Conservation (phyloP, 2,888 invertebrate species). For the Bombylius major region DNA sequence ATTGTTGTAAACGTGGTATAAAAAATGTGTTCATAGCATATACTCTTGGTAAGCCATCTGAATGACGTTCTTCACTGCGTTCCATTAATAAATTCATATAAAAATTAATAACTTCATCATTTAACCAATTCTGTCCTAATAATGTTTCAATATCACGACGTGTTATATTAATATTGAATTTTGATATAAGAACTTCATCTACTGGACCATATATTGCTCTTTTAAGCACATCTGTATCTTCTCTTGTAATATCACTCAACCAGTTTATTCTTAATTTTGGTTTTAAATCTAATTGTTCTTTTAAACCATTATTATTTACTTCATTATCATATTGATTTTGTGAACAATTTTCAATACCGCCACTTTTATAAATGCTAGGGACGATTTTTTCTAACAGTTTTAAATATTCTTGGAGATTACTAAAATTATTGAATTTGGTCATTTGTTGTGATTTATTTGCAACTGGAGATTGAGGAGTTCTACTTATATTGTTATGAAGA, state of each 20-base stretch:
- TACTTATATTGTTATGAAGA: background rate
- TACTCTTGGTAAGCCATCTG: slow-evolving; percentile 53
- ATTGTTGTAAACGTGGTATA: slow-evolving; percentile 67
- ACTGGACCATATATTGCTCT: slow-evolving; percentile 46
- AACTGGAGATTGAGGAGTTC: background rate
- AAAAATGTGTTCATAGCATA: slow-evolving; percentile 95
- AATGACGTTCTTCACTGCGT: slow-evolving; percentile 46
- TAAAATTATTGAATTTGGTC: slow-evolving; percentile 43
- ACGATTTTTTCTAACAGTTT: slow-evolving; percentile 35
- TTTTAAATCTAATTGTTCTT: slow-evolving; percentile 42
- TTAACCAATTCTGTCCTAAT: slow-evolving; percentile 78
- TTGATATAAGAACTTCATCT: slow-evolving; percentile 44
- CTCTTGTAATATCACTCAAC: slow-evolving; percentile 46
- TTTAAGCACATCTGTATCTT: slow-evolving; percentile 48
- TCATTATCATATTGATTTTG: background rate
- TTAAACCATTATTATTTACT: slow-evolving; percentile 23
- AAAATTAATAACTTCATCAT: slow-evolving; percentile 93
- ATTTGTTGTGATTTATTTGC: slow-evolving; percentile 15
- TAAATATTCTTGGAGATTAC: slow-evolving; percentile 44
- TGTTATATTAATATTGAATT: slow-evolving; percentile 49
- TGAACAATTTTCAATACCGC: slow-evolving; percentile 20
- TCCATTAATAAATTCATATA: slow-evolving; percentile 88
- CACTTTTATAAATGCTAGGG: slow-evolving; percentile 16
- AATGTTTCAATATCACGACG: slow-evolving; percentile 74
- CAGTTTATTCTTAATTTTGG: slow-evolving; percentile 41